These are phyloP conservation scores for Sisyra nigra DNA, from an alignment of 2,888 invertebrate species.

Conservation along the genomic window DNA sequence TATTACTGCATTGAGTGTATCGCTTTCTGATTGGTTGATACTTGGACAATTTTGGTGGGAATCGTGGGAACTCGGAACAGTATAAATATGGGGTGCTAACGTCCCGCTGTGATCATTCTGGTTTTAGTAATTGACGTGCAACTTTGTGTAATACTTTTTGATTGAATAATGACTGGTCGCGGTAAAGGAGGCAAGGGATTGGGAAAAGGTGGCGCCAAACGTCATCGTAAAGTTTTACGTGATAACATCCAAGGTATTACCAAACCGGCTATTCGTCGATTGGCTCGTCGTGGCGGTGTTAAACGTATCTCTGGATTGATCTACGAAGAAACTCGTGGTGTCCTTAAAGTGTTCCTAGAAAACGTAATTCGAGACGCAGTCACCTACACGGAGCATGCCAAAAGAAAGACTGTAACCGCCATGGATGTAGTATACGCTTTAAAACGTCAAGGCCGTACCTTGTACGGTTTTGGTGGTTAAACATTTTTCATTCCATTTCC, in stretches of 20 bases:
- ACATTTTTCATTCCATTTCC: not conserved
- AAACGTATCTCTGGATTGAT: slow-evolving; percentile 23
- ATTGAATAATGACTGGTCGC: no score
- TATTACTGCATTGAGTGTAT: no score
- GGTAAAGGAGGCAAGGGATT: no score
- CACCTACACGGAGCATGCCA: slow-evolving; percentile 75
- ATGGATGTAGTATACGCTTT: slow-evolving; percentile 82
- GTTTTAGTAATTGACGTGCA: no score
- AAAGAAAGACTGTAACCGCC: slow-evolving; percentile 74
- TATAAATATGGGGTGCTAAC: no score
- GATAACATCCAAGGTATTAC: slow-evolving; percentile 72
- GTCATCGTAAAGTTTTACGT: slow-evolving; percentile 63
- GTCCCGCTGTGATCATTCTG: no score
- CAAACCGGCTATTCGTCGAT: slow-evolving; percentile 58
- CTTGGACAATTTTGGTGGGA: no score
- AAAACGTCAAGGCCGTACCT: slow-evolving; percentile 64
- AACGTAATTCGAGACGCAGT: slow-evolving; percentile 72
- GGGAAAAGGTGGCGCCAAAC: slow-evolving; percentile 64
- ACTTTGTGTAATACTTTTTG: no score
- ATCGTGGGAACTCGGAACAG: no score
- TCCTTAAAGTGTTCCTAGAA: slow-evolving; percentile 52
- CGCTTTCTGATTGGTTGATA: no score
- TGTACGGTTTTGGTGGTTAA: slow-evolving; percentile 47
- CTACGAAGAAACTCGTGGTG: slow-evolving; percentile 17
- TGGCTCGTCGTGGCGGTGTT: slow-evolving; percentile 42